These are phyloP conservation scores for Engraulis encrasicolus DNA, from an alignment of 2,113 vertebrate genomes.

Conservation along the genomic window DNA sequence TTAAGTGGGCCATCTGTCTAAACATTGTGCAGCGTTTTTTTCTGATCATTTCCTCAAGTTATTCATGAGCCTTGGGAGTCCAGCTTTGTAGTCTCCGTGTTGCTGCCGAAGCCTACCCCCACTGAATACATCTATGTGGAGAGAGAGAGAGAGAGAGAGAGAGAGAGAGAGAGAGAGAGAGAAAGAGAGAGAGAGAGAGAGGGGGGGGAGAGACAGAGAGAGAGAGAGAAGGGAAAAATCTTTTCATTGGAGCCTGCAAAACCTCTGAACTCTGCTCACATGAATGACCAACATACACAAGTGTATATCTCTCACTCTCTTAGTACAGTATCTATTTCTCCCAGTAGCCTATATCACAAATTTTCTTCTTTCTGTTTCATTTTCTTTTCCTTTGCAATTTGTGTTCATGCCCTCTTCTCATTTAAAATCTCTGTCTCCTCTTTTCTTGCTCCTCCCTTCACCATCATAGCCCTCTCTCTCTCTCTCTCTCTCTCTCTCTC, in stretches of 20 bases:
- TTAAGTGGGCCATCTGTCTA: slow-evolving; percentile 99
- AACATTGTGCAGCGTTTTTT: slow-evolving; percentile 95
- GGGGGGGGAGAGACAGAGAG: background rate
- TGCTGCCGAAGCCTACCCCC: slow-evolving; percentile 89
- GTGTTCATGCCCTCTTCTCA: too few relatives aligned
- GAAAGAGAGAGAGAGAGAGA: background rate
- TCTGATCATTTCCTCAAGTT: slow-evolving; percentile 99
- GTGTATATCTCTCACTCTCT: slow-evolving; percentile 69
- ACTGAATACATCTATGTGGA: slow-evolving; percentile 93
- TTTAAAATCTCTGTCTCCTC: too few relatives aligned
- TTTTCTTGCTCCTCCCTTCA: too few relatives aligned
- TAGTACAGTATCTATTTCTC: too few relatives aligned
- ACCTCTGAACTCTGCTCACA: slow-evolving; percentile 92
- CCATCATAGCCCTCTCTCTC: too few relatives aligned
- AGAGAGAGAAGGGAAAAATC: slow-evolving; percentile 70
- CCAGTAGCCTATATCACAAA: too few relatives aligned
- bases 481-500: slow-evolving; percentile 19
- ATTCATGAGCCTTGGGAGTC: slow-evolving; percentile 99
- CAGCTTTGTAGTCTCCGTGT: slow-evolving; percentile 97
- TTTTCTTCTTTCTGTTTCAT: too few relatives aligned
- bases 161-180: background rate
- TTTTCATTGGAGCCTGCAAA: slow-evolving; percentile 83
- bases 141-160: background rate
- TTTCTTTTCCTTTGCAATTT: too few relatives aligned
- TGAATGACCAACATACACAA: slow-evolving; percentile 92